Evolutionary conservation across 1,140 invertebrate species (phyloP).

Genomic region (Eubasilissa regina): DNA sequence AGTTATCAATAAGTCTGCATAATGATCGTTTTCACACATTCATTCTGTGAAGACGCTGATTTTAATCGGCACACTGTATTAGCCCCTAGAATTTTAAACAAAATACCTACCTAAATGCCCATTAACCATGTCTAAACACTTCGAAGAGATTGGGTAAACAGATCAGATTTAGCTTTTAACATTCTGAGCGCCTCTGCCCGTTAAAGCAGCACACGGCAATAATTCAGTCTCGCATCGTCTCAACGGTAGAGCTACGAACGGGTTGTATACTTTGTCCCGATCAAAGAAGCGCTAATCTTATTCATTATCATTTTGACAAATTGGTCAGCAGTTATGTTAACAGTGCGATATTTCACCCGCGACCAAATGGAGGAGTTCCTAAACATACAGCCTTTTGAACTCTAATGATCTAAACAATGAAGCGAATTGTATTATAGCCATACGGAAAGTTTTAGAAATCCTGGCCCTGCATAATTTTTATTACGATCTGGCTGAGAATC

Average conservation of each 20-base stretch:
- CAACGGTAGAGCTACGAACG: background rate
- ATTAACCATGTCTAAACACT: constrained; percentile 37
- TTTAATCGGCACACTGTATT: constrained; percentile 20
- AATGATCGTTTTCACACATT: constrained; percentile 6
- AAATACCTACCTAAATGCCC: constrained; percentile 29
- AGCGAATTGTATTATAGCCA: too few species aligned
- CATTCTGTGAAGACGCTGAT: background rate
- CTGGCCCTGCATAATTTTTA: too few species aligned
- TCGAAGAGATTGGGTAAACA: constrained; percentile 20
- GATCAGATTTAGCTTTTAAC: constrained; percentile 28
- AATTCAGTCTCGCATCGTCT: background rate
- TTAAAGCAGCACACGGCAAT: constrained; percentile 1
- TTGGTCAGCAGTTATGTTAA: background rate
- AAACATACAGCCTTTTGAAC: too few species aligned
- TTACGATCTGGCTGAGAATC: too few species aligned
- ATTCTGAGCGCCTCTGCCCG: constrained; percentile 2
- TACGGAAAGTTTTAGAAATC: too few species aligned
- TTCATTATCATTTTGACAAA: constrained; percentile 11
- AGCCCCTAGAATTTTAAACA: constrained; percentile 28
- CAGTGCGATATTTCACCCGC: background rate
- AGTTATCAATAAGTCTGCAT: background rate
- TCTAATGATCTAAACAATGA: too few species aligned
- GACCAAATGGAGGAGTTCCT: background rate
- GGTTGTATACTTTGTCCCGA: background rate
- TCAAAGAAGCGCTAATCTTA: constrained; percentile 2